Evolutionary conservation across 1,140 invertebrate species (phyloP).

Genomic region (Lethrus apterus): DNA sequence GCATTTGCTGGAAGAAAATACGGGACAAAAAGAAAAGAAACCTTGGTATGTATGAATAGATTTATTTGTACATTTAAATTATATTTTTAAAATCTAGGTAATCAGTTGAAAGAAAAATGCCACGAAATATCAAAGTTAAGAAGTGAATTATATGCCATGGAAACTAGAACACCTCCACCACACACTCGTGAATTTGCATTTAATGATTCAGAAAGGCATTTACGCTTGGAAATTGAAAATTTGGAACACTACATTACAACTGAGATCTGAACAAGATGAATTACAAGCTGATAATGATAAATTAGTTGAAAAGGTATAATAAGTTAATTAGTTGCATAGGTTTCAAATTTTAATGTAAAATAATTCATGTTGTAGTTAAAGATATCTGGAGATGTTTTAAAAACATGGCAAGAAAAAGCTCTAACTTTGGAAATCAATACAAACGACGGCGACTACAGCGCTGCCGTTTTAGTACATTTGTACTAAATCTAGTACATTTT

Average conservation of each 20-base stretch:
- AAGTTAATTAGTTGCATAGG: too few relatives aligned
- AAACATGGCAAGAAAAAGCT: conserved; percentile 24
- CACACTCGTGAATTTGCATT: conserved; percentile 22
- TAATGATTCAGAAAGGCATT: conserved; percentile 21
- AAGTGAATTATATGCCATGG: conserved; percentile 24
- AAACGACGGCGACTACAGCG: too few relatives aligned
- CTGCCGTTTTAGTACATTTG: too few relatives aligned
- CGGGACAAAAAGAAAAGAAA: conserved; percentile 28
- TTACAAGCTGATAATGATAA: conserved; percentile 26
- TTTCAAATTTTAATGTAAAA: too few relatives aligned
- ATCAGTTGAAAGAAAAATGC: conserved; percentile 25
- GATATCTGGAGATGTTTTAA: conserved; percentile 5
- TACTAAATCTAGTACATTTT: too few relatives aligned
- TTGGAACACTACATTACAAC: conserved; percentile 32
- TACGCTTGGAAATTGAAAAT: conserved; percentile 26
- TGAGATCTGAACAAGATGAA: conserved; percentile 28
- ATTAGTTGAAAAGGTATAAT: too few relatives aligned
- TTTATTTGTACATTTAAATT: not conserved
- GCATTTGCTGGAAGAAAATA: conserved; percentile 30
- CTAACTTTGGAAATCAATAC: conserved; percentile 7
- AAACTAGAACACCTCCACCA: conserved; percentile 25
- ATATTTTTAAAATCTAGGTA: conserved; percentile 20
- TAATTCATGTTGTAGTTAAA: too few relatives aligned
- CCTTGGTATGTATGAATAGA: conserved; percentile 23
- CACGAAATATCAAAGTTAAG: conserved; percentile 25